Conservation (phyloP, 1,140 invertebrate species). For the Polypedilum pembai region DNA sequence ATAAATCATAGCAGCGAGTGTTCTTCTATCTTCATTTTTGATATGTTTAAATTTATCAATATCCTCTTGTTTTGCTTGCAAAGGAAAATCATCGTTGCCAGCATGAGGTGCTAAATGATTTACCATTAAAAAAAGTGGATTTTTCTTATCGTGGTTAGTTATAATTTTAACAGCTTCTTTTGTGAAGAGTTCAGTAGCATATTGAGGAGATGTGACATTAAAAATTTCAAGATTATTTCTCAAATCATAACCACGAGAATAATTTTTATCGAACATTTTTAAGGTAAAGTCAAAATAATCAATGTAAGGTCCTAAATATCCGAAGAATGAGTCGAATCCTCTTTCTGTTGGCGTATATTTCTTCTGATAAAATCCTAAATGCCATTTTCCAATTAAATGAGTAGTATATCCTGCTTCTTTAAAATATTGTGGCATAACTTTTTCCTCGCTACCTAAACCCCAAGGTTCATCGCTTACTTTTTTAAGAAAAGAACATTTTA, state of each 20-base stretch:
- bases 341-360: too few species aligned
- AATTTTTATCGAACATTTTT: slow-evolving; percentile 53
- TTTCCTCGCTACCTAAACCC: too few species aligned
- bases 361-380: too few species aligned
- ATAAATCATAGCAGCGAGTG: slow-evolving; percentile 75
- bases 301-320: slow-evolving; percentile 73
- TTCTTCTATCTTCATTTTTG: slow-evolving; percentile 58
- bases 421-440: too few species aligned
- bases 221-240: slow-evolving; percentile 55
- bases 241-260: too few species aligned
- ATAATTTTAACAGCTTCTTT: slow-evolving; percentile 62
- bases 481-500: too few species aligned
- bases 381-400: too few species aligned
- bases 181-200: slow-evolving; percentile 72
- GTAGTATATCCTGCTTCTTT: too few species aligned
- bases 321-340: slow-evolving; percentile 80
- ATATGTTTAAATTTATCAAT: slow-evolving; percentile 69
- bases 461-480: slow-evolving; percentile 55
- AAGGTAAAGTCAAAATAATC: slow-evolving; percentile 72
- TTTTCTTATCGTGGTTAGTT: slow-evolving; percentile 49
- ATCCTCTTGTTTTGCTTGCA: too few species aligned
- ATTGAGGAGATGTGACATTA: slow-evolving; percentile 51
- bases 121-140: slow-evolving; percentile 75
- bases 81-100: too few species aligned
- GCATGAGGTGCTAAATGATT: too few species aligned